Percentiles rank a stretch among this genome's conserved stretches.
Evolutionary conservation across 2,113 vertebrate species (phyloP).

Genomic region (Pyrgilauda ruficollis): DNA sequence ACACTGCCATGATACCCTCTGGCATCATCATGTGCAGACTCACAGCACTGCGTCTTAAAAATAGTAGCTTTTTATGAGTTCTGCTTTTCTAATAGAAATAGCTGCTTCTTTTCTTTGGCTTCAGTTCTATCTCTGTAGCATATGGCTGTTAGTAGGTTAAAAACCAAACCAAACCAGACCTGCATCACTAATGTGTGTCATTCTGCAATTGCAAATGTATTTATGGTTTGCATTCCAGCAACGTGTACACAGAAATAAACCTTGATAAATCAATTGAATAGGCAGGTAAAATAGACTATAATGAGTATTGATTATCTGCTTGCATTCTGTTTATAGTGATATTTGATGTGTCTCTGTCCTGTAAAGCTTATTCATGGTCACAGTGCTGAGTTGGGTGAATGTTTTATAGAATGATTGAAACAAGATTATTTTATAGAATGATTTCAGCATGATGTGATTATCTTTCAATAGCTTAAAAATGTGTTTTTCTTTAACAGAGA

Average conservation of each 20-base stretch:
- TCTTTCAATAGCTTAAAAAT: background rate
- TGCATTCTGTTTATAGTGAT: background rate
- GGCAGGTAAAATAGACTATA: background rate
- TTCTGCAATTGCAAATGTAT: background rate
- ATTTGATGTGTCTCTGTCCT: background rate
- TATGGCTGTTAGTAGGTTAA: background rate
- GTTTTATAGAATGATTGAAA: background rate
- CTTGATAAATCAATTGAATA: conserved; percentile 15
- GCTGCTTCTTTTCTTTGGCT: background rate
- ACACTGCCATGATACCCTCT: background rate
- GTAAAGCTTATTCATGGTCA: background rate
- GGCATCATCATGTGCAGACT: background rate
- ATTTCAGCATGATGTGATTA: background rate
- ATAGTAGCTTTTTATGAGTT: background rate
- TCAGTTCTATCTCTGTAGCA: background rate
- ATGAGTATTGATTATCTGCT: conserved; percentile 22
- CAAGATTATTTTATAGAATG: background rate
- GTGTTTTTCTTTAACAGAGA: background rate
- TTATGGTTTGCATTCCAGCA: background rate
- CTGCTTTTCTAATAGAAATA: background rate
- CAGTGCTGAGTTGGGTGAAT: background rate
- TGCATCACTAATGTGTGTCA: accelerated
- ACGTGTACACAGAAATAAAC: background rate
- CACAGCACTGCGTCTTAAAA: background rate
- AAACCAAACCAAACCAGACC: background rate